Percentiles rank a stretch among this genome's conserved stretches.
phyloP scores from a whole-genome alignment of 2,113 vertebrate genomes.

The Notothenia coriiceps region DNA sequence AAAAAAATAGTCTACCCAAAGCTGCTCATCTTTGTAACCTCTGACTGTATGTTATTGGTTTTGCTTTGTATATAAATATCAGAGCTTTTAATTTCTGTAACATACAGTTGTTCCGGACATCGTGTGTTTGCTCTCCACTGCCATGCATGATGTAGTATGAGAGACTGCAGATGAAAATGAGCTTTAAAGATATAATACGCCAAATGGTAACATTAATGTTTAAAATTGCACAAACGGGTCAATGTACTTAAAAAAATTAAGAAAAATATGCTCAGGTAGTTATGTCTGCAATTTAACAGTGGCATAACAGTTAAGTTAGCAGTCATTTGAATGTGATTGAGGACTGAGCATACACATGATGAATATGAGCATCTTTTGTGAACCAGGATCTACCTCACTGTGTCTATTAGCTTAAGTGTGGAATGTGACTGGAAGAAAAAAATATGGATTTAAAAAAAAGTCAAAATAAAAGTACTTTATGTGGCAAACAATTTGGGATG shows the following conservation, averaged over 20 bases:
- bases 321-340: neutral
- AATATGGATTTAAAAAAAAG: neutral
- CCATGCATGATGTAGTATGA: neutral
- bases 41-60: neutral
- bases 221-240: neutral
- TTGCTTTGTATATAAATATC: neutral
- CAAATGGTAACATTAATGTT: neutral
- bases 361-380: constrained; percentile 7
- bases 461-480: neutral
- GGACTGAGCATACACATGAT: neutral
- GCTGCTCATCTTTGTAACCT: neutral
- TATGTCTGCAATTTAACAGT: neutral
- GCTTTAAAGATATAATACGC: neutral
- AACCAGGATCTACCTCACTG: neutral
- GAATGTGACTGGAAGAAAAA: neutral
- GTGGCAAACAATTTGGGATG: neutral
- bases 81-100: neutral
- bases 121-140: neutral
- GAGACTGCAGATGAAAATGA: neutral
- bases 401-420: neutral
- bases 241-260: no score
- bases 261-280: neutral
- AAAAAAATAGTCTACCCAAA: neutral
- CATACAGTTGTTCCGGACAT: neutral
- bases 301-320: neutral